Conservation (phyloP, 1,140 invertebrate genomes). For the Drosophila rhopaloa region DNA sequence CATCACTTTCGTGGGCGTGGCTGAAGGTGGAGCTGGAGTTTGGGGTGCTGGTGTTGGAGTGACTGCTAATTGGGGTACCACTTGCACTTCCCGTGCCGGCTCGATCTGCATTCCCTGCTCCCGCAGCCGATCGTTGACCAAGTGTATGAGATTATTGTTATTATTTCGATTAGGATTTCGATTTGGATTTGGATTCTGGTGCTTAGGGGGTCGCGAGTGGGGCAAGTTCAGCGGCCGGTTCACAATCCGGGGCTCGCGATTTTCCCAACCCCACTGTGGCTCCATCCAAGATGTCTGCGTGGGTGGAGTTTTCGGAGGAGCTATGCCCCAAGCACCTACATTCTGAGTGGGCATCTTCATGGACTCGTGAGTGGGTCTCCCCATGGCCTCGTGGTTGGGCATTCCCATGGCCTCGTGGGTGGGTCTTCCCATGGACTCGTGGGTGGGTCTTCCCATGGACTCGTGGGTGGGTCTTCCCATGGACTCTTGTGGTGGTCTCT, state of each 20-base stretch:
- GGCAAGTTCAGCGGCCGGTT: constrained; percentile 14
- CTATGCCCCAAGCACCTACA: constrained; percentile 28
- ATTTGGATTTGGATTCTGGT: neutral
- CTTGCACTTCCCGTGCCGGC: constrained; percentile 18
- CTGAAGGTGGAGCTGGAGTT: neutral
- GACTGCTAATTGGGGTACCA: neutral
- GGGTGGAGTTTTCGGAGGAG: neutral
- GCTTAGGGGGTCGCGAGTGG: neutral
- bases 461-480: constrained; percentile 9
- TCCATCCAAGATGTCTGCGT: constrained; percentile 2
- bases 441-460: constrained; percentile 9
- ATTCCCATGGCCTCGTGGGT: neutral
- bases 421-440: neutral
- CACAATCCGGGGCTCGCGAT: constrained; percentile 3
- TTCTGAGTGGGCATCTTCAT: constrained; percentile 9
- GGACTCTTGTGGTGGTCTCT: neutral
- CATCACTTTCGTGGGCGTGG: neutral
- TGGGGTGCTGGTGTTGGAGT: neutral
- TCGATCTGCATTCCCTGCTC: constrained; percentile 62
- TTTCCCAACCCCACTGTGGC: constrained; percentile 12
- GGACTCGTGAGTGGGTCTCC: neutral
- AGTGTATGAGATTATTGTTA: constrained; percentile 21
- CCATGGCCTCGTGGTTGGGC: neutral
- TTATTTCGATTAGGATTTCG: neutral
- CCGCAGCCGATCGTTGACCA: constrained; percentile 57